Percentiles rank a stretch among this genome's conserved stretches.
phyloP scores from a whole-genome alignment of 2,113 vertebrate species.

The Prunella himalayana region DNA sequence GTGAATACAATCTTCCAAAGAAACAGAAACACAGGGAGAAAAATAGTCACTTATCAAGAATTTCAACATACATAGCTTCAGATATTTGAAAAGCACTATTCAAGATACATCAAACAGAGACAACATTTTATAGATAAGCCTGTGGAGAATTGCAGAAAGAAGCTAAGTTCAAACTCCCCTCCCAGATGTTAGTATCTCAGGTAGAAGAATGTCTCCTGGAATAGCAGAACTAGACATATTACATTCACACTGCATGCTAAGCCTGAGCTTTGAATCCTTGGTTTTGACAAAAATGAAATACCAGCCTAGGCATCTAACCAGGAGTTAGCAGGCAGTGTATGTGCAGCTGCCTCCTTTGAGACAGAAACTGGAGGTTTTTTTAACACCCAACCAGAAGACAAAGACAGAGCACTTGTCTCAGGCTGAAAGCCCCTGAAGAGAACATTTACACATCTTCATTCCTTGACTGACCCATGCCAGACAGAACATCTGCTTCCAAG shows the following conservation, averaged over 20 bases:
- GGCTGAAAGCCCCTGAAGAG: not conserved
- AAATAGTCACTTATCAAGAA: not conserved
- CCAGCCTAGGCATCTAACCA: not conserved
- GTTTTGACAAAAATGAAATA: not conserved
- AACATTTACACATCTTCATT: not conserved
- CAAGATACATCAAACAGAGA: not conserved
- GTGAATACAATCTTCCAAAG: not conserved
- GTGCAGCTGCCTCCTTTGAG: not conserved
- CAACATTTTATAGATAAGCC: not conserved
- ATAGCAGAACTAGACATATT: not conserved
- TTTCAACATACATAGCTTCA: not conserved
- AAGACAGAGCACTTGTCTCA: not conserved
- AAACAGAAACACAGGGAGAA: not conserved
- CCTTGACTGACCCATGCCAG: not conserved
- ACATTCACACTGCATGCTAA: accelerated
- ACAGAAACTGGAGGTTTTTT: not conserved
- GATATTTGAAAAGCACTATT: not conserved
- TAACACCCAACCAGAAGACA: not conserved
- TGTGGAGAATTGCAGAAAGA: not conserved
- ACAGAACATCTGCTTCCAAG: not conserved
- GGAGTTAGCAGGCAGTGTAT: not conserved
- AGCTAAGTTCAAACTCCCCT: not conserved
- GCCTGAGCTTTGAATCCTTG: not conserved
- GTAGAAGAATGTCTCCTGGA: not conserved
- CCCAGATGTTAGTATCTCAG: not conserved